Evolutionary conservation across 2,888 invertebrate species (phyloP).

Genomic region (Sarcophaga rosellei): DNA sequence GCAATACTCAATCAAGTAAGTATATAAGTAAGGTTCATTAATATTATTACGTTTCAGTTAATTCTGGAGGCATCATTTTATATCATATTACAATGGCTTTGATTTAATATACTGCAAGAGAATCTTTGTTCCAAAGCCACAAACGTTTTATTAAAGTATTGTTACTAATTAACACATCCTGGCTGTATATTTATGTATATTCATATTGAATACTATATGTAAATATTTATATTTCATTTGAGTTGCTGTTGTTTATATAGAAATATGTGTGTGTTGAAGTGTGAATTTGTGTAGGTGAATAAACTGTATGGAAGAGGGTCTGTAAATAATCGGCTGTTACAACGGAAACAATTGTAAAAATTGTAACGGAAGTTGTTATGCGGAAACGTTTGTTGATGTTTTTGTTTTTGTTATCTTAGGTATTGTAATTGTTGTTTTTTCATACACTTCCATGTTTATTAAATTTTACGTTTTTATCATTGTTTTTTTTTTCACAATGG

Average conservation of each 20-base stretch:
- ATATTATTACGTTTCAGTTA: no score
- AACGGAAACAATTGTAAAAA: slow-evolving; percentile 64
- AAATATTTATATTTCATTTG: slow-evolving; percentile 8
- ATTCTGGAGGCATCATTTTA: no score
- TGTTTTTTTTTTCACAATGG: slow-evolving; percentile 18
- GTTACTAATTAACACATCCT: background rate
- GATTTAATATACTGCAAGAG: no score
- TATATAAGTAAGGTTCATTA: no score
- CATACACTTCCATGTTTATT: background rate
- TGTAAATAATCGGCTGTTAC: slow-evolving; percentile 57
- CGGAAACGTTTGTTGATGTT: slow-evolving; percentile 54
- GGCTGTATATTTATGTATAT: background rate
- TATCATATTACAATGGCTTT: no score
- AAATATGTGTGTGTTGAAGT: background rate
- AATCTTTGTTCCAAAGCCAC: rapidly evolving
- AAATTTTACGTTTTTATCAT: background rate
- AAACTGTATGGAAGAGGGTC: slow-evolving; percentile 27
- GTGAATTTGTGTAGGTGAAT: slow-evolving; percentile 27
- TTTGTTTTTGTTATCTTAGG: background rate
- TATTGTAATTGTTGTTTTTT: slow-evolving; percentile 11
- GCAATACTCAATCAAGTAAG: no score
- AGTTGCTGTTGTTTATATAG: background rate
- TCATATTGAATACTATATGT: background rate
- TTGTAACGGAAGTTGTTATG: slow-evolving; percentile 64
- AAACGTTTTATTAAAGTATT: background rate